Base-by-base conservation (phyloP, 2,888 invertebrate species). In the Eubasilissa splendida region DNA sequence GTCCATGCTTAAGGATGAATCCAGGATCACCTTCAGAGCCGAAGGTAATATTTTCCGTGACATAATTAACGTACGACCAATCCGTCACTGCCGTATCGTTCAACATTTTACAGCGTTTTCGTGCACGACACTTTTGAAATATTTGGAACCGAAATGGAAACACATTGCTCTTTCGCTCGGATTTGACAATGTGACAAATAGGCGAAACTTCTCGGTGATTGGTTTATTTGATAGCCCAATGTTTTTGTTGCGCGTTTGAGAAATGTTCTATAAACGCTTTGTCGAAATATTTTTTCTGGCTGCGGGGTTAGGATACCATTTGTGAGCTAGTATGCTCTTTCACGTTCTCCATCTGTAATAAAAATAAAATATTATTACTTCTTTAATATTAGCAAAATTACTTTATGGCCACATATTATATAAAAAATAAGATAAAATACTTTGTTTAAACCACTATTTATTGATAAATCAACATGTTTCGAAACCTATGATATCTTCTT, bases 11-110 rank as follows among this genome's bases (percentile, higher is more conserved):
- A n/a, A 83, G 76, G 12, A 77, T 50, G 60, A 83, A 83, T 2
- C 78, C 83, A 5, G 83, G 83, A 70, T 83, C 83, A 5, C 79
- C 83, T 12, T 82, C 73, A 7, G 76, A 68, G n/a, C 82, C 82
- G 54, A 80, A 82, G 7, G 74, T 80, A 75, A 56, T 63, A 53
- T 81, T 73, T 33, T 70, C 73, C 3, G 78, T 33, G 5, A 42
- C 54, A 42, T 79, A 77, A 22, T 71, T 79, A 22, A 68, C 31
- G 60, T 60, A 68, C 3, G 77, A 58, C 80, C 77, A 77, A 63
- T 80, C 80, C 31, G 74, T 74, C 12, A 66, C 54, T 7, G 63
- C 65, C 1, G 77, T 59, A 52, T 66, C 68, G 54, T 80, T 80
- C 56, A 63, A 31, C 80, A 77, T 80, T 65, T 80, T 71, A 79